Base-by-base conservation (phyloP, 1,140 invertebrate species). In the Drosophila ironensis region DNA sequence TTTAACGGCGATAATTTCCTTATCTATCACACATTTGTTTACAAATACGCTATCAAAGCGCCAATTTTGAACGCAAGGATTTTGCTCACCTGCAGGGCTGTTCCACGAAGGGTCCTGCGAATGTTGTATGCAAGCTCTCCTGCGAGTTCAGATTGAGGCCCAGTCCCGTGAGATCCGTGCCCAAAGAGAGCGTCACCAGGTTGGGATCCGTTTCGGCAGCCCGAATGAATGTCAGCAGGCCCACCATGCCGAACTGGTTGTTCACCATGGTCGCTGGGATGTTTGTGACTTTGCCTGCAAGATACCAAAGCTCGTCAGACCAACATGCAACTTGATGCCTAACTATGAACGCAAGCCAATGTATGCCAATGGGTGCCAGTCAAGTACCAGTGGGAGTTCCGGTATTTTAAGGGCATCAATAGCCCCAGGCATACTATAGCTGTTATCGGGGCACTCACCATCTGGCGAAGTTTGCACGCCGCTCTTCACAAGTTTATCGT, bases 161-260 rank as follows among this genome's bases (percentile, higher is more conserved):
- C 66, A 99, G 92, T 33, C 97, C 97, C 12, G 98, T 99, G 69
- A 99, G 93, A 92, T 99, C 98, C 90, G 98, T 97, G 14, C 98
- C 98, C 69, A 99, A 93, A 40, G 98, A 98, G 74, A 99, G 91
- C 14, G 97, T 97, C 46, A 99, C 97, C 64, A 99, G 91, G 91
- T 98, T 98, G 17, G 96, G 97, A 92, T 99, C 97, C 14, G 96
- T 97, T 92, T 99, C 98, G 37, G 98, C 97, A 60, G 97, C 97
- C 90, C 98, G 93, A 67, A 99, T 98, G 91, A 99, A 99, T 50
- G 98, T 98, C 89, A 99, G 91, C 47, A 99, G 92, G 24, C 98
- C 98, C 59, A 99, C 97, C 92, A 99, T 99, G 66, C 98, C 98
- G 91, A 99, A 99, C 92, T 99, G 98, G 92, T 99, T 99, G 72